Evolutionary conservation across 2,797 vertebrate genomes (phyloP), one percentile per base, ranked within the genome.

Genomic region (Tympanoctomys barrerae): DNA sequence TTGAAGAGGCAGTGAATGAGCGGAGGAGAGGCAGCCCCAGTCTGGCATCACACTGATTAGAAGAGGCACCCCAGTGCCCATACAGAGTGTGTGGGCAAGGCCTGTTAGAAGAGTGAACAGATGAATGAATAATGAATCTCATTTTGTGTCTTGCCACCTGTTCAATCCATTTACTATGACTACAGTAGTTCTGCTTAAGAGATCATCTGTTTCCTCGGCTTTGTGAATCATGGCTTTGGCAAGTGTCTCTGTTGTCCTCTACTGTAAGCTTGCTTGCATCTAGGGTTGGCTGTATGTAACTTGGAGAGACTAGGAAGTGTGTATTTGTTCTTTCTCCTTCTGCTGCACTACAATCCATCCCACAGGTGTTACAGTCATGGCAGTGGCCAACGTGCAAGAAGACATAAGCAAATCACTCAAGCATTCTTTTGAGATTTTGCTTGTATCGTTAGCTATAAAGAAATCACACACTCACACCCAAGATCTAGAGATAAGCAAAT

Each of bases 1-100:
- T 21, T 9, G 16, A 19, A 59, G 22, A 0, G 9, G 28, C 16
- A 0, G 52, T 13, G 61, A 79, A 52, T 0, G 5, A 21, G 39
- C 18, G 2, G 31, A 19, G 33, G 11, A 18, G 39, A 22, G 5
- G 2, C 0, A 7, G 42, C 2, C 0, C 6, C 52, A 21, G 2
- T 28, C 19, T 9, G 71, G 22, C 22, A 21, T 36, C 33, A 0
- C 0, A 0, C 2, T 57, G 54, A 57, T 16, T 57, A 19, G 54
- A 57, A 57, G 54, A 5, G 11, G 52, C 57, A 31, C n/a, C 46
- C 28, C 26, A 7, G 11, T 3, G 31, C 78, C 42, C 19, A 78
- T 11, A 0, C 46, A 19, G 71, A 61, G 39, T 21, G 0, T 2
- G 13, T 33, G 3, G n/a, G 42, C 7, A 61, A 49, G 7, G 42